Evolutionary conservation across 1,140 invertebrate species (phyloP).

Genomic region (Venturia canescens): DNA sequence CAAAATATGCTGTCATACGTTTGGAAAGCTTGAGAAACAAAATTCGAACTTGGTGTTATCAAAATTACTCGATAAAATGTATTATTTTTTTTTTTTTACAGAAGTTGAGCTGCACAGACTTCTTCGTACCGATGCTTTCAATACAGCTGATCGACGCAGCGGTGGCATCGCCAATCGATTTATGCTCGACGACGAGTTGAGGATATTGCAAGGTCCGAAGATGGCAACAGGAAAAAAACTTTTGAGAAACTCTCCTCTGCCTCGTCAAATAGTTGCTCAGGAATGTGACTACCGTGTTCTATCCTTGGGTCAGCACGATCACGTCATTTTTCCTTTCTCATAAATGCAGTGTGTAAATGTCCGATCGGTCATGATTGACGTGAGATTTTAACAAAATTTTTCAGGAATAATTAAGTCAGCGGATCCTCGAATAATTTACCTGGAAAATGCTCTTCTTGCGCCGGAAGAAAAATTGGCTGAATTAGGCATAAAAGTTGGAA

Average conservation of each 20-base stretch:
- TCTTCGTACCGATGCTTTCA: slow-evolving; percentile 80
- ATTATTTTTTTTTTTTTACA: slow-evolving; percentile 61
- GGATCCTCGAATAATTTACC: slow-evolving; percentile 64
- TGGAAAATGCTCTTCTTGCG: slow-evolving; percentile 65
- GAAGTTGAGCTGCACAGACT: slow-evolving; percentile 80
- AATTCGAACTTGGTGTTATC: no score
- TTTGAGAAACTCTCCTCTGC: slow-evolving; percentile 64
- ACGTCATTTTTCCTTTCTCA: not conserved
- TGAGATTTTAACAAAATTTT: not conserved
- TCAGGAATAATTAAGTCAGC: slow-evolving; percentile 52
- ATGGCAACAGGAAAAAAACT: slow-evolving; percentile 61
- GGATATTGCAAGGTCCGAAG: slow-evolving; percentile 65
- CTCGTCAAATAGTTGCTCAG: slow-evolving; percentile 61
- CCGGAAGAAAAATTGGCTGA: slow-evolving; percentile 62
- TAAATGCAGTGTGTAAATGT: not conserved
- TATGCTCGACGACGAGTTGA: slow-evolving; percentile 63
- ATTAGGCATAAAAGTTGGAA: slow-evolving; percentile 68
- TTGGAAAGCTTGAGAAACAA: no score
- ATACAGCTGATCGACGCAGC: slow-evolving; percentile 65
- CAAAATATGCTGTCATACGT: not conserved
- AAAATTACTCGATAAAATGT: not conserved
- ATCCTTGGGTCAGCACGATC: slow-evolving; percentile 57
- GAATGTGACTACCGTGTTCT: slow-evolving; percentile 65
- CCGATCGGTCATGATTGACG: no score
- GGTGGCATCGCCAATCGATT: slow-evolving; percentile 47